phyloP scores from a whole-genome alignment of 2,797 vertebrate species.

The Micromesistius poutassou region DNA sequence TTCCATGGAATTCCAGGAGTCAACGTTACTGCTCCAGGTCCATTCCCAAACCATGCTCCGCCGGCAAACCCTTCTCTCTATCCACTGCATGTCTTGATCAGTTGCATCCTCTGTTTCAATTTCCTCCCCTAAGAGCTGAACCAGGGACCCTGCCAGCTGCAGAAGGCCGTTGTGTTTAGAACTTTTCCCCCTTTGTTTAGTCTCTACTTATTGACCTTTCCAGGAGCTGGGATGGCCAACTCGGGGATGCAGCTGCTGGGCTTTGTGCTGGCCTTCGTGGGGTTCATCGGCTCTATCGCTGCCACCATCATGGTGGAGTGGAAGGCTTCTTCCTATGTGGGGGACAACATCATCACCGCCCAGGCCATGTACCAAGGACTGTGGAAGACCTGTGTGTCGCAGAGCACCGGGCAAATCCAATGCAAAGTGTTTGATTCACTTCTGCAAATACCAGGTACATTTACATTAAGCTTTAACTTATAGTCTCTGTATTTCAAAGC shows the following conservation, averaged over 20 bases:
- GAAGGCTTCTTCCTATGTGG: slow-evolving; percentile 88
- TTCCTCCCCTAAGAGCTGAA: no score
- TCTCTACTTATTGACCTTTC: neutral
- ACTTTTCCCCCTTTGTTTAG: neutral
- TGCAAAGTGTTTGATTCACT: slow-evolving; percentile 93
- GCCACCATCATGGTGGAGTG: slow-evolving; percentile 89
- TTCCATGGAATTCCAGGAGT: slow-evolving; percentile 11
- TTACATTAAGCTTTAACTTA: neutral
- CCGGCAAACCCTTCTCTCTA: slow-evolving; percentile 9
- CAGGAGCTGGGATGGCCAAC: slow-evolving; percentile 78
- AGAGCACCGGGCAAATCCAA: slow-evolving; percentile 94
- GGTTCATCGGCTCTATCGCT: slow-evolving; percentile 82
- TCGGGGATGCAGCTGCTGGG: slow-evolving; percentile 87
- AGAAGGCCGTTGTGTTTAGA: neutral
- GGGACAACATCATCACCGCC: slow-evolving; percentile 91
- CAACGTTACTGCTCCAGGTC: slow-evolving; percentile 42
- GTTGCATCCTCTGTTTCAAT: no score
- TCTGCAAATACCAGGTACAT: slow-evolving; percentile 78
- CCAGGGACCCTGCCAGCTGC: neutral
- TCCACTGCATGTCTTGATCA: no score
- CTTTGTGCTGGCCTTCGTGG: slow-evolving; percentile 83
- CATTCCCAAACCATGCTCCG: slow-evolving; percentile 42
- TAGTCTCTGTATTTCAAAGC: neutral
- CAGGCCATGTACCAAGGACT: slow-evolving; percentile 91
- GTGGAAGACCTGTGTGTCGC: slow-evolving; percentile 85